Percentiles rank a stretch among this genome's conserved stretches.
Evolutionary conservation across 1,140 invertebrate species (phyloP).

Genomic region (Halesus radiatus): DNA sequence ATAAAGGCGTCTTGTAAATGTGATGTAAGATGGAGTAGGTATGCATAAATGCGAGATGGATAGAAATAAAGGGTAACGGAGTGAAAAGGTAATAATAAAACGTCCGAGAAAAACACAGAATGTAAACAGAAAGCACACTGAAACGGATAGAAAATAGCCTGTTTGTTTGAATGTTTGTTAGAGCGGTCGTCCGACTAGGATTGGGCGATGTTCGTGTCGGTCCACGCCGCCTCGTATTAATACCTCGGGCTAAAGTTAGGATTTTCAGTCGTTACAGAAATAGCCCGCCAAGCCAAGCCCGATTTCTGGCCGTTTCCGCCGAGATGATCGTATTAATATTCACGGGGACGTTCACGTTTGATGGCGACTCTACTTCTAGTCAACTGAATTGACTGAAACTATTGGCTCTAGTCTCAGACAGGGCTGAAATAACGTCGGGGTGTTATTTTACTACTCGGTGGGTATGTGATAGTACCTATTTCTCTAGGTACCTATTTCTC

Average conservation of each 20-base stretch:
- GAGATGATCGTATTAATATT: conserved; percentile 1
- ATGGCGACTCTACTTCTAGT: neutral
- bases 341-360: conserved; percentile 8
- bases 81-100: too few species aligned
- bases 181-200: too few species aligned
- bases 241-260: conserved; percentile 31
- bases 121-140: conserved; percentile 22
- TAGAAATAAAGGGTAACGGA: neutral
- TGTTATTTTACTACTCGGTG: too few species aligned
- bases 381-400: too few species aligned
- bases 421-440: too few species aligned
- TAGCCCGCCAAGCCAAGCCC: conserved; percentile 26
- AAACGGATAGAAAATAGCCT: neutral
- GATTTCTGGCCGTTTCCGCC: conserved; percentile 33
- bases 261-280: conserved; percentile 14
- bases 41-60: neutral
- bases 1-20: too few species aligned
- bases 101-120: conserved; percentile 7
- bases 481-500: too few species aligned
- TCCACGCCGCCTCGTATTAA: conserved; percentile 17
- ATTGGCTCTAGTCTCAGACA: too few species aligned
- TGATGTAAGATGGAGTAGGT: too few species aligned
- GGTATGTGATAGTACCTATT: too few species aligned
- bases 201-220: neutral
- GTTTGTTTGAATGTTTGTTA: conserved; percentile 8